A percentile compares a stretch with the other conserved stretches of the same genome.
Evolutionary conservation across 2,888 invertebrate species (phyloP).

Genomic region (Melipona bicolor): DNA sequence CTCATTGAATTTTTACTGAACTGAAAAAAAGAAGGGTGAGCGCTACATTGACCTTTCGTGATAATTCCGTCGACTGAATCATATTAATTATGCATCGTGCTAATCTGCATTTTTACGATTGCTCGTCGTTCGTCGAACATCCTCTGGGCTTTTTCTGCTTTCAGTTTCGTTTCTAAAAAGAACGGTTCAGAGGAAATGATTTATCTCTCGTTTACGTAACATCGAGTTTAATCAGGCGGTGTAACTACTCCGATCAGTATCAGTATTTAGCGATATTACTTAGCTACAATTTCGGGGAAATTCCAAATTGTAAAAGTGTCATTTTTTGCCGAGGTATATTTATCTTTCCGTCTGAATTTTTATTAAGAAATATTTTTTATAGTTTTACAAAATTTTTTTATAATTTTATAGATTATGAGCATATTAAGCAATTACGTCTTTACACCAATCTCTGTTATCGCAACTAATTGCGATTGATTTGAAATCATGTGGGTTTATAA

Average conservation of each 20-base stretch:
- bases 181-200: not conserved
- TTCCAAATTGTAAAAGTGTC: no score
- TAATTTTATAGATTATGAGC: no score
- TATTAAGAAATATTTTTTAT: not conserved
- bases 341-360: not conserved
- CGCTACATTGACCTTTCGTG: constrained; percentile 15
- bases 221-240: not conserved
- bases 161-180: not conserved
- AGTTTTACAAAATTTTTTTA: no score
- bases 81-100: not conserved
- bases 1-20: not conserved
- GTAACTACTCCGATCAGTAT: not conserved
- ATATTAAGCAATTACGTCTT: no score
- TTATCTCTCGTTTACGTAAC: not conserved
- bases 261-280: not conserved
- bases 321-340: not conserved
- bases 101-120: not conserved
- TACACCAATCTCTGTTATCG: not conserved
- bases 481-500: no score
- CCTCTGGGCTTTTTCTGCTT: not conserved
- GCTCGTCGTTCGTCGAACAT: not conserved
- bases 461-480: not conserved
- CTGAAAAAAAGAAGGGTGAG: not conserved
- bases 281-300: not conserved
- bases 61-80: not conserved